Conservation (phyloP, 1,140 invertebrate species). For the Drosophila littoralis region DNA sequence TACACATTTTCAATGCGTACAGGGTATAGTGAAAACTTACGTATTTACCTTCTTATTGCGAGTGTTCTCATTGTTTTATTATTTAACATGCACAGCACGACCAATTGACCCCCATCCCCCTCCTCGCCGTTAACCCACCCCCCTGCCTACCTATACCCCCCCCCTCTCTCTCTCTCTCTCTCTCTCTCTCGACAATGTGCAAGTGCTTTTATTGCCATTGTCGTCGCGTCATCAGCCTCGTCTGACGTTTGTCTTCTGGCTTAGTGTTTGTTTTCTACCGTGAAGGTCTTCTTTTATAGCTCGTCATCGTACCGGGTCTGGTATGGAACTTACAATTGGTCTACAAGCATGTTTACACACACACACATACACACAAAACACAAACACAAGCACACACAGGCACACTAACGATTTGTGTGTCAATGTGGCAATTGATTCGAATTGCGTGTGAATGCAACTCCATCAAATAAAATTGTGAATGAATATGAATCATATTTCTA, state of each 20-base stretch:
- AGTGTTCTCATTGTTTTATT: conserved; percentile 50
- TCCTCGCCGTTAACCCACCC: not conserved
- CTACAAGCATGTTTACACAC: conserved; percentile 23
- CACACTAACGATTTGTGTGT: conserved; percentile 61
- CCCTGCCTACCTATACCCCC: too few relatives aligned
- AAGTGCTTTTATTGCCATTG: conserved; percentile 50
- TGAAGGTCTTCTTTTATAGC: conserved; percentile 69
- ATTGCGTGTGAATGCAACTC: conserved; percentile 72
- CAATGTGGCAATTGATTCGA: conserved; percentile 78
- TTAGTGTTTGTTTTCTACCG: conserved; percentile 55
- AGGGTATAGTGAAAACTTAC: conserved; percentile 38
- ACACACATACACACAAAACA: conserved; percentile 3
- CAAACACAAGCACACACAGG: not conserved
- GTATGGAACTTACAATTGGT: conserved; percentile 28
- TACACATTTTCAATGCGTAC: not conserved
- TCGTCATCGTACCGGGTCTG: conserved; percentile 50
- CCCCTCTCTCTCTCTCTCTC: too few relatives aligned
- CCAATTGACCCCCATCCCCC: conserved; percentile 45
- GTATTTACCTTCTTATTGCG: conserved; percentile 19
- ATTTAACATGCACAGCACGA: conserved; percentile 72
- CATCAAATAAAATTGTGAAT: conserved; percentile 61
- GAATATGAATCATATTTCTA: conserved; percentile 49
- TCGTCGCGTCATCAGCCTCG: conserved; percentile 44
- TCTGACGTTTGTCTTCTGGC: conserved; percentile 43
- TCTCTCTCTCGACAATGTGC: too few relatives aligned